Evolutionary conservation across 2,797 vertebrate genomes (phyloP), one percentile per base, ranked within the genome.

Genomic region (Labroides dimidiatus): DNA sequence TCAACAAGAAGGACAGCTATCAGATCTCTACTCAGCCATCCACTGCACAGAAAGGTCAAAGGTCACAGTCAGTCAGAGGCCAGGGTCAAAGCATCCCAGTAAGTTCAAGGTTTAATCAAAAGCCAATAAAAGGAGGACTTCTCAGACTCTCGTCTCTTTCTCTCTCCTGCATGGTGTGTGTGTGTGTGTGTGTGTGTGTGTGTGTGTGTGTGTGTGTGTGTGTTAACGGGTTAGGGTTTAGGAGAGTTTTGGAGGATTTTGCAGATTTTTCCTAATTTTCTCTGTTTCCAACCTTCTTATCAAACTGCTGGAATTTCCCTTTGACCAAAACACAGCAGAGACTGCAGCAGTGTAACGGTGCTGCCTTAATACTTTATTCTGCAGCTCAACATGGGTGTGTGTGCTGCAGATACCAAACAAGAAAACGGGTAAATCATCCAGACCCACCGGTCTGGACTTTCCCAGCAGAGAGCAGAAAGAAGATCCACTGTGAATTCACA

Each of bases 371-470:
- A 20, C 60, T 42, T 14, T 58, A 49, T 81, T 86, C 78, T 61
- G 66, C 75, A 83, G 83, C 42, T 55, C 53, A 82, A 66, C 57
- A 42, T 39, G 37, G 13, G 52, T 23, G 65, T 63, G 57, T 64
- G 42, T 53, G 52, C 15, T 23, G 6, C 19, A 13, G 19, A 63
- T 79, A 75, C 59, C 62, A 62, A 77, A 78, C 71, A 65, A 74
- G 61, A 84, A 69, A 41, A 71, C 77, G 62, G 43, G 66, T 36
- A 60, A 81, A 77, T 76, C 84, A 72, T 70, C 14, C 69, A 64
- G 71, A 58, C 68, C 77, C 58, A 61, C 58, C 11, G 16, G 33
- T 54, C 27, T 47, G 30, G 64, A 69, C 56, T 62, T 63, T 75
- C 64, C 64, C 45, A n/a, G 50, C 65, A 39, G 19, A 43, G 7